A percentile compares a stretch with the other conserved stretches of the same genome.
Evolutionary conservation across 2,888 invertebrate species (phyloP).

Genomic region (Cybosia mesomella): DNA sequence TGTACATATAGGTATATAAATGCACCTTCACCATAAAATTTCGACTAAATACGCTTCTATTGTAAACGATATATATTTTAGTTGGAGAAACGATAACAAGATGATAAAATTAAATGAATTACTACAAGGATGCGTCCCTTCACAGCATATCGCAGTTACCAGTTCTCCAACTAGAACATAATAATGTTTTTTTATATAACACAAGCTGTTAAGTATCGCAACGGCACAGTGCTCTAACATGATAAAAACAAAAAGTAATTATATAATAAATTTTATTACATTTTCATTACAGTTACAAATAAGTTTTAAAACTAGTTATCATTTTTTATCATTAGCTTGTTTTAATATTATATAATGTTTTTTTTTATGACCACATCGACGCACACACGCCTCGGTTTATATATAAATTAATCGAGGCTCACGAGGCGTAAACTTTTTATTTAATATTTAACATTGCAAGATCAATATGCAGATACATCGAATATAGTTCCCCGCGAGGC

Average conservation of each 20-base stretch:
- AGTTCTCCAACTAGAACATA: constrained; percentile 36
- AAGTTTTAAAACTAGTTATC: constrained; percentile 73
- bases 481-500: constrained; percentile 32
- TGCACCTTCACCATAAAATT: constrained; percentile 77
- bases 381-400: constrained; percentile 46
- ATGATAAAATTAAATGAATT: constrained; percentile 1
- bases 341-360: constrained; percentile 57
- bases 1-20: constrained; percentile 63
- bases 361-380: constrained; percentile 56
- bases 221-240: constrained; percentile 53
- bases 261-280: constrained; percentile 63
- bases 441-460: constrained; percentile 42
- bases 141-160: not conserved
- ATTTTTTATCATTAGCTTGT: constrained; percentile 68
- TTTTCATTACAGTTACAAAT: constrained; percentile 76
- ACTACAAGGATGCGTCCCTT: not conserved
- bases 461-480: constrained; percentile 34
- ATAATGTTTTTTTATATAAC: constrained; percentile 37
- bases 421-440: constrained; percentile 31
- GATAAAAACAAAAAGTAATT: constrained; percentile 47
- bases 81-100: constrained; percentile 31
- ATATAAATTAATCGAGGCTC: constrained; percentile 26
- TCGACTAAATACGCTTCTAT: constrained; percentile 55
- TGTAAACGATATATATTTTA: constrained; percentile 43
- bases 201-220: constrained; percentile 57